Evolutionary conservation across 2,797 vertebrate species (phyloP), one percentile per base, ranked within the genome.

Genomic region (Halcyon smyrnensis): DNA sequence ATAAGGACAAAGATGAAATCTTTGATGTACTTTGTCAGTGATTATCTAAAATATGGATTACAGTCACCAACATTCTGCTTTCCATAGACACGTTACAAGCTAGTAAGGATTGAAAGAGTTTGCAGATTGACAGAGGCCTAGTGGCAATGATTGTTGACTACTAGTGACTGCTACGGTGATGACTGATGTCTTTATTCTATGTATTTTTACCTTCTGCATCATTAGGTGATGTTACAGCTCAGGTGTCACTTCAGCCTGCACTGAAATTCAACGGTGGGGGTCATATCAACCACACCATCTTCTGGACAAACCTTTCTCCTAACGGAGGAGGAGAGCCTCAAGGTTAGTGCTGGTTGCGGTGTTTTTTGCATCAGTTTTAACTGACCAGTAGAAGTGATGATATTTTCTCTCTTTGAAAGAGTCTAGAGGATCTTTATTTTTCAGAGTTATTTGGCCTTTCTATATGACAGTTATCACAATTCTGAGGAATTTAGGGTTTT

Each of bases 301-400:
- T 99, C 98, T 99, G 99, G 99, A 99, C 99, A 64, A 99, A 99
- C 94, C 98, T 99, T 75, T 99, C 99, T 77, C 99, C 99, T n/a
- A 99, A 97, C 20, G 99, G 99, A 78, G 99, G 99, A 57, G 99
- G 99, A 43, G 99, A 99, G 80, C 99, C 99, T 80, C 98, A 98
- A 98, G 99, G 99, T 99, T 57, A 96, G 98, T 97, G 56, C 3
- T 19, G 53, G 20, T 57, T 84, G 28, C 2, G 6, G 4, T 70
- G 41, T 43, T 78, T 79, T 65, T 30, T 68, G 25, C 8, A 32
- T 63, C 39, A 34, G 2, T 54, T 75, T 84, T 76, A 51, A 39
- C 39, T 64, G 59, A 77, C 28, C 12, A 28, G 7, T 64, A 20
- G 57, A 85, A 43, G 23, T 76, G 34, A 30, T 37, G 8, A 48